Evolutionary conservation across 92 coral and sea anemone genomes (phyloP).

Genomic region (Heteractis magnifica): DNA sequence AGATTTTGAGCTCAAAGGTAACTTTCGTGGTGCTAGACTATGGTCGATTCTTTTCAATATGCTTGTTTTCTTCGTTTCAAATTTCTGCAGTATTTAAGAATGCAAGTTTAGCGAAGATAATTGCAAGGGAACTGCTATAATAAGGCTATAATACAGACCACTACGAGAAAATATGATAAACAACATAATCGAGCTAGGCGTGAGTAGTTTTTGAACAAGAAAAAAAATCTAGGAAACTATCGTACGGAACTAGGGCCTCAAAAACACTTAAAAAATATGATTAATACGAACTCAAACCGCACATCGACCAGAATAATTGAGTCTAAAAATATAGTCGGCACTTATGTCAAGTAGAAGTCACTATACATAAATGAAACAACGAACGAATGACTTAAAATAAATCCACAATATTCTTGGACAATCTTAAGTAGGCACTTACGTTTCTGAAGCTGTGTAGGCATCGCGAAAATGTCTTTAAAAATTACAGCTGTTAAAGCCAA

Average conservation of each 20-base stretch:
- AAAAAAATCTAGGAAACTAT: too few relatives aligned
- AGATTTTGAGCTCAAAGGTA: background rate
- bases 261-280: background rate
- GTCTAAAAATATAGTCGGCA: background rate
- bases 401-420: background rate
- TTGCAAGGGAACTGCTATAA: too few relatives aligned
- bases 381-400: background rate
- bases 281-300: background rate
- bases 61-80: too few relatives aligned
- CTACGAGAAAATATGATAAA: too few relatives aligned
- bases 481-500: background rate
- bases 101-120: too few relatives aligned
- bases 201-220: too few relatives aligned
- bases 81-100: too few relatives aligned
- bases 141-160: too few relatives aligned
- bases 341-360: background rate
- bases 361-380: background rate
- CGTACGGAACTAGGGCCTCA: too few relatives aligned
- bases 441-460: slow-evolving; percentile 20
- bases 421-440: background rate
- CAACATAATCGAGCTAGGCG: too few relatives aligned
- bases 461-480: background rate
- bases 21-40: background rate
- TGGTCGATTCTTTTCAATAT: too few relatives aligned
- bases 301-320: background rate